These are phyloP conservation scores for Crypturellus undulatus DNA, from an alignment of 2,113 vertebrate species.

Conservation along the genomic window DNA sequence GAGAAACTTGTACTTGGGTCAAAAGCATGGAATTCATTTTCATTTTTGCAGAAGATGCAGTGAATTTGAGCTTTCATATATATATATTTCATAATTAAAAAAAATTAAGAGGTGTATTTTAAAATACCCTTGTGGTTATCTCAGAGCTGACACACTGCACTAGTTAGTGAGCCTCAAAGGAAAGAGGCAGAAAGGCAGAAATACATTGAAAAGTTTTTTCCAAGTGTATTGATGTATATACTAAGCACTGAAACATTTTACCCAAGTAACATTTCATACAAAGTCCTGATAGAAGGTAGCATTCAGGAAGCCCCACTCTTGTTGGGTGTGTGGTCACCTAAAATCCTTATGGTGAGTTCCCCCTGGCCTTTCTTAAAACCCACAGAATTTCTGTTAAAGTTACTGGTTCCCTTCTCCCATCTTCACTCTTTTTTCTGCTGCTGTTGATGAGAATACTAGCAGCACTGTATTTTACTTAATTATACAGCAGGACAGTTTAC, in stretches of 20 bases:
- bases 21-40: neutral
- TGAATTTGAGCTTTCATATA: neutral
- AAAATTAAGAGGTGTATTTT: neutral
- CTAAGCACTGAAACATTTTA: neutral
- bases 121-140: neutral
- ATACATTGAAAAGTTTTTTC: neutral
- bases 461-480: neutral
- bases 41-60: neutral
- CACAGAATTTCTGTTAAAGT: neutral
- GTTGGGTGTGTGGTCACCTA: neutral
- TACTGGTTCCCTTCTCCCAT: neutral
- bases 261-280: rapidly evolving
- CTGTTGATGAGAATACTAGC: neutral
- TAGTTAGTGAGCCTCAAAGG: neutral
- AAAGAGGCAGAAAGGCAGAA: neutral
- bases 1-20: neutral
- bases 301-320: neutral
- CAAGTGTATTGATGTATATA: neutral
- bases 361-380: neutral
- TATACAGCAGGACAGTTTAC: neutral
- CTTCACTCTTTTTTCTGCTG: neutral
- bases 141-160: neutral
- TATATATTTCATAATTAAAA: neutral
- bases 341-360: neutral
- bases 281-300: neutral